phyloP scores from a whole-genome alignment of 2,113 vertebrate genomes.

The Oncorhynchus masou region DNA sequence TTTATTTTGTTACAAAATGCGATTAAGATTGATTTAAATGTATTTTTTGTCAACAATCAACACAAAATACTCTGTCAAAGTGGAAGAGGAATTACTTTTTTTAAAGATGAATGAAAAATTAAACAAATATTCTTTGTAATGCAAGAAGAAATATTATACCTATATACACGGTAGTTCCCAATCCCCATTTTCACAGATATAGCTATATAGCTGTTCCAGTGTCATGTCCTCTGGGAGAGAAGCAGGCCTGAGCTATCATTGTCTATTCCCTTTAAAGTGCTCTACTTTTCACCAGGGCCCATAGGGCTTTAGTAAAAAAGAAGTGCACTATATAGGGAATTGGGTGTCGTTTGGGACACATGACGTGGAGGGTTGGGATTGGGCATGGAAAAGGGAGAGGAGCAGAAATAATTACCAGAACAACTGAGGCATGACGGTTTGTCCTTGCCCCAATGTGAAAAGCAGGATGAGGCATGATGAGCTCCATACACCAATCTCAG shows the following conservation, averaged over 20 bases:
- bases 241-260: constrained; percentile 27
- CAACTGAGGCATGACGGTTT: constrained; percentile 63
- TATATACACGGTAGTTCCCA: constrained; percentile 18
- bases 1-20: too few species aligned
- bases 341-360: too few species aligned
- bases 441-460: constrained; percentile 66
- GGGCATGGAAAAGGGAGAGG: constrained; percentile 53
- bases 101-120: too few species aligned
- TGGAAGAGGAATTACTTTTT: too few species aligned
- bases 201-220: constrained; percentile 33
- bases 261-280: too few species aligned
- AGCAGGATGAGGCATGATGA: constrained; percentile 60
- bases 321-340: too few species aligned
- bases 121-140: not conserved
- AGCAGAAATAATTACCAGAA: constrained; percentile 73
- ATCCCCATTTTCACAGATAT: constrained; percentile 46
- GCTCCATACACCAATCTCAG: constrained; percentile 46
- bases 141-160: too few species aligned
- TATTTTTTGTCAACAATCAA: too few species aligned
- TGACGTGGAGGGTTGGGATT: constrained; percentile 44
- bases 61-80: too few species aligned
- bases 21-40: too few species aligned
- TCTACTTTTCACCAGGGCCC: too few species aligned
- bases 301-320: too few species aligned
- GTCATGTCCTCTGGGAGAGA: constrained; percentile 57